A percentile compares a stretch with the other conserved stretches of the same genome.
Conservation (phyloP, 2,113 vertebrate genomes). For the Fulica atra region DNA sequence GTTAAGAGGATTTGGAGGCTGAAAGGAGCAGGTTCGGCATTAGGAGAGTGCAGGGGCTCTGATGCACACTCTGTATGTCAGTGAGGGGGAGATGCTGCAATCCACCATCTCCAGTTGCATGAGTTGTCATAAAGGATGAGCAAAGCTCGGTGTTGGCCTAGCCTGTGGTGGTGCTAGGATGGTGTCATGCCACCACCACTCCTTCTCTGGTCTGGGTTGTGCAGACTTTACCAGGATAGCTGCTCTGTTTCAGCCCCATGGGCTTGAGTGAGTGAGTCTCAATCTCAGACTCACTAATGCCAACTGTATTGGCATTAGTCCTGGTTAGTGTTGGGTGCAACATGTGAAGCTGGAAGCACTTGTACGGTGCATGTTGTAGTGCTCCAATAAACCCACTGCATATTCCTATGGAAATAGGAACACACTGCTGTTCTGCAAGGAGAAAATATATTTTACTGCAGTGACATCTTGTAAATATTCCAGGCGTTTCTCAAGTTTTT, state of each 20-base stretch:
- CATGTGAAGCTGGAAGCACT: neutral
- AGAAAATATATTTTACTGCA: neutral
- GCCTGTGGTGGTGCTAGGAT: fast-evolving
- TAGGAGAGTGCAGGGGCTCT: neutral
- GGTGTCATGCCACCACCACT: neutral
- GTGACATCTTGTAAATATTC: neutral
- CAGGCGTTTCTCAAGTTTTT: neutral
- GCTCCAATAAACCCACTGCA: neutral
- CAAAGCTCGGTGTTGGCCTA: fast-evolving
- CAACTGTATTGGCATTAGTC: neutral
- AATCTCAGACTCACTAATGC: too few species aligned
- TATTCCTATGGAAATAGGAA: neutral
- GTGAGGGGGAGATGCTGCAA: neutral
- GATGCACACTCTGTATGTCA: neutral
- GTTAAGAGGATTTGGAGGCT: neutral
- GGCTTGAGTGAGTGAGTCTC: neutral
- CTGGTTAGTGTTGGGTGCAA: neutral
- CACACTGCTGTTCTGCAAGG: neutral
- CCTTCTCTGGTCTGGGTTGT: fast-evolving
- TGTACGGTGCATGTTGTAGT: fast-evolving
- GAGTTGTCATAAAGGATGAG: fast-evolving
- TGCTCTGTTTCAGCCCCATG: neutral
- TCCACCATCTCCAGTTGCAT: fast-evolving
- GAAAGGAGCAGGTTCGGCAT: neutral
- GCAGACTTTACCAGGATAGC: neutral